Evolutionary conservation across 2,797 vertebrate species (phyloP).

Genomic region (Pitangus sulphuratus): DNA sequence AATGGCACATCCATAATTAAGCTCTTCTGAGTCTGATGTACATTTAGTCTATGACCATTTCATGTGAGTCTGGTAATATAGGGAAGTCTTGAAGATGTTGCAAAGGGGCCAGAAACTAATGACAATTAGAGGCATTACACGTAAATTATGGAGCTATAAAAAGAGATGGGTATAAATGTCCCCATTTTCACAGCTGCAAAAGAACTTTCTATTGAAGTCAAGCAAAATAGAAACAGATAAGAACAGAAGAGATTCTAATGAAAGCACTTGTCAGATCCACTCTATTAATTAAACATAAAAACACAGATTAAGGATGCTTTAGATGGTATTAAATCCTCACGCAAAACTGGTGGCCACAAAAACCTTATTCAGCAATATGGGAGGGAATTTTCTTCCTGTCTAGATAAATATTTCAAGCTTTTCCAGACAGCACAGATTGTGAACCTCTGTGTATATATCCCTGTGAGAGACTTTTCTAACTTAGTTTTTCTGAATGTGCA

Average conservation of each 20-base stretch:
- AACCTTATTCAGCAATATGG: background rate
- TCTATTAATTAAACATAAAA: slow-evolving; percentile 58
- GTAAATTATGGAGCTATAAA: slow-evolving; percentile 29
- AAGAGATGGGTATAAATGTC: background rate
- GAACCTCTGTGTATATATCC: background rate
- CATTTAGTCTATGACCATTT: background rate
- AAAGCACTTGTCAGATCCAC: background rate
- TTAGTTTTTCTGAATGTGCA: slow-evolving; percentile 38
- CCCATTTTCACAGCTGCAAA: background rate
- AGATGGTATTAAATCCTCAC: background rate
- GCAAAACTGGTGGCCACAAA: background rate
- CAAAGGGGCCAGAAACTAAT: background rate
- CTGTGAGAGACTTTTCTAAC: slow-evolving; percentile 32
- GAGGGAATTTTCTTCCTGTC: background rate
- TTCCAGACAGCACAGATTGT: background rate
- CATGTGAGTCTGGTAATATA: background rate
- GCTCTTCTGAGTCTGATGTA: background rate
- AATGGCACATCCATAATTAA: slow-evolving; percentile 24
- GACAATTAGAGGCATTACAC: background rate
- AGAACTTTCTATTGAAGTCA: background rate
- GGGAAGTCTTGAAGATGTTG: background rate
- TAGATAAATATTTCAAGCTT: slow-evolving; percentile 13
- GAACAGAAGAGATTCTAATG: background rate
- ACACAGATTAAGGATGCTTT: slow-evolving; percentile 20
- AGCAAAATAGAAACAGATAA: background rate